Conservation (phyloP, 1,140 invertebrate genomes). For the Drosophila rhopaloa region DNA sequence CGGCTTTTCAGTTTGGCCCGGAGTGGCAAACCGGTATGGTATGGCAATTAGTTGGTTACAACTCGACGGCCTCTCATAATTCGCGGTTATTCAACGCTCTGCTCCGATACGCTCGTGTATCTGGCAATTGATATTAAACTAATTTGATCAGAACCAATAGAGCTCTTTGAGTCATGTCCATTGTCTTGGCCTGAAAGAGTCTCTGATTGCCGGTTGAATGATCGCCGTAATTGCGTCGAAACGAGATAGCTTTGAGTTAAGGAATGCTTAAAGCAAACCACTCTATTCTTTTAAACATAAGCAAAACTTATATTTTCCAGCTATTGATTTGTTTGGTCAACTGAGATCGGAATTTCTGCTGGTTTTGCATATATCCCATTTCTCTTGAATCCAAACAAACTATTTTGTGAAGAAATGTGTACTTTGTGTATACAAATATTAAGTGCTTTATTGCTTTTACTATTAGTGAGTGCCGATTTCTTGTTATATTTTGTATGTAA, state of each 20-base stretch:
- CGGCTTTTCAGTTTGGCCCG: conserved; percentile 31
- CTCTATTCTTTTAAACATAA: neutral
- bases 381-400: neutral
- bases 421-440: neutral
- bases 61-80: conserved; percentile 49
- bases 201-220: conserved; percentile 6
- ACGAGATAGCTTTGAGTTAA: neutral
- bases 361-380: neutral
- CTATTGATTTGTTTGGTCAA: neutral
- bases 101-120: conserved; percentile 6
- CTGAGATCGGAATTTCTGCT: conserved; percentile 1
- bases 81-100: conserved; percentile 61
- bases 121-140: conserved; percentile 12
- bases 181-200: conserved; percentile 27
- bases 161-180: conserved; percentile 10
- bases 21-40: conserved; percentile 53
- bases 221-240: conserved; percentile 7
- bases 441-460: neutral
- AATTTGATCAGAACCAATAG: conserved; percentile 25
- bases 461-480: neutral
- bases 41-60: conserved; percentile 58
- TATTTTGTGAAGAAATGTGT: neutral
- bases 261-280: conserved; percentile 1
- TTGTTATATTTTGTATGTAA: neutral
- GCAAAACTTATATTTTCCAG: neutral